Percentiles rank a stretch among this genome's conserved stretches.
phyloP scores from a whole-genome alignment of 2,797 vertebrate species.

The Petrocephalus sullivani region DNA sequence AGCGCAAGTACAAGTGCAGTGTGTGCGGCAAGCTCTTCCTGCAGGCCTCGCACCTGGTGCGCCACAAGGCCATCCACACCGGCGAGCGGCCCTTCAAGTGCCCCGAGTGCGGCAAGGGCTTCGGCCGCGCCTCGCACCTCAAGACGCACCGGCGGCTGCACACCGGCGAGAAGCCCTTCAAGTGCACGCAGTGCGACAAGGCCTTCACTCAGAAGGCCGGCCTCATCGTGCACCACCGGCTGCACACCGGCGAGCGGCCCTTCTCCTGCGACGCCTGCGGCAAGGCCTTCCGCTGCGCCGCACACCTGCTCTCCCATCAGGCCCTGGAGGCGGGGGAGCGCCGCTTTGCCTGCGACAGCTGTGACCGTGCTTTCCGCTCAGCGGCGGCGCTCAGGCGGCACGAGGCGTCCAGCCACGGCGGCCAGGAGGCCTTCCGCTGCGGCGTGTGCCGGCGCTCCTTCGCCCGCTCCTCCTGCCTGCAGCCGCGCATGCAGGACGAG shows the following conservation, averaged over 20 bases:
- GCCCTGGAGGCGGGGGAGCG: constrained; percentile 42
- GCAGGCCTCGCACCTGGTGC: constrained; percentile 64
- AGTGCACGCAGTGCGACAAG: constrained; percentile 61
- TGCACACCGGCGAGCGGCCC: constrained; percentile 57
- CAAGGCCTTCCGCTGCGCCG: constrained; percentile 48
- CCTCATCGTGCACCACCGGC: constrained; percentile 60
- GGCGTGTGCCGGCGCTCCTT: constrained; percentile 53
- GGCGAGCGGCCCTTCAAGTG: constrained; percentile 67
- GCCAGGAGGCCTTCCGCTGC: constrained; percentile 44
- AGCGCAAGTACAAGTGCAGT: constrained; percentile 59
- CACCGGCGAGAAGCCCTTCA: constrained; percentile 68
- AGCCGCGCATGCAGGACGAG: constrained; percentile 52
- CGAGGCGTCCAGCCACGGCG: constrained; percentile 34
- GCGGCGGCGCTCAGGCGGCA: constrained; percentile 22
- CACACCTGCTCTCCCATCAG: constrained; percentile 58
- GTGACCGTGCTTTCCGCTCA: constrained; percentile 34
- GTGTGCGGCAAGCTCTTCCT: constrained; percentile 63
- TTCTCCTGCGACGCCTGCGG: constrained; percentile 58
- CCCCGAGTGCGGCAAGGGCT: constrained; percentile 62
- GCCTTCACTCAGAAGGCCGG: constrained; percentile 69
- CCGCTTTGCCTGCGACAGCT: constrained; percentile 33
- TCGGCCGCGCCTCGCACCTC: constrained; percentile 63
- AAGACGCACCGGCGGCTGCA: constrained; percentile 68
- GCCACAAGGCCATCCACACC: constrained; percentile 62
- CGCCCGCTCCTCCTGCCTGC: constrained; percentile 54